phyloP scores from a whole-genome alignment of 2,113 vertebrate genomes.

The Rhynchopsitta pachyrhyncha region DNA sequence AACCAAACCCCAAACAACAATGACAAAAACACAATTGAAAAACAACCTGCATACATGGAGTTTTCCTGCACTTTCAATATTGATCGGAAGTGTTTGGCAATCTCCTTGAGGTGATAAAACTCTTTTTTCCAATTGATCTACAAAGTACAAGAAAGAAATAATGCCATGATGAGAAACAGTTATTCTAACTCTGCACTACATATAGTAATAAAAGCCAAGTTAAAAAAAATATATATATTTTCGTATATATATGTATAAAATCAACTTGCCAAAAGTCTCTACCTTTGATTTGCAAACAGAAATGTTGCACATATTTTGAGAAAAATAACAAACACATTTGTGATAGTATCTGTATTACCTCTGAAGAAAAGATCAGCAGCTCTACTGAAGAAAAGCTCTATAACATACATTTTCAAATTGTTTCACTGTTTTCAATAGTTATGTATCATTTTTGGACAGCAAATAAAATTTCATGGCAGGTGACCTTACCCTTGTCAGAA shows the following conservation, averaged over 20 bases:
- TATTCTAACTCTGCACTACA: background rate
- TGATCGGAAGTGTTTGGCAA: background rate
- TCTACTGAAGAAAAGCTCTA: conserved; percentile 71
- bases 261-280: background rate
- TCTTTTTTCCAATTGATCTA: background rate
- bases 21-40: background rate
- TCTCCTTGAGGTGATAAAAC: background rate
- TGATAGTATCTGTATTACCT: conserved; percentile 59
- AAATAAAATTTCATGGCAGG: conserved; percentile 79
- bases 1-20: background rate
- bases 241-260: background rate
- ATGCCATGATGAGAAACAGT: background rate
- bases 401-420: conserved; percentile 64
- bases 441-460: conserved; percentile 75
- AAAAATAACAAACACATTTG: conserved; percentile 48
- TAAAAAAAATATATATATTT: background rate
- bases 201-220: background rate
- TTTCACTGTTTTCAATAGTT: conserved; percentile 70
- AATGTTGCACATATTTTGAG: background rate
- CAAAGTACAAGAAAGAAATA: background rate
- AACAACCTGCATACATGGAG: accelerated
- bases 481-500: conserved; percentile 82
- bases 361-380: conserved; percentile 77
- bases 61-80: background rate
- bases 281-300: background rate